Evolutionary conservation across 2,888 invertebrate species (phyloP).

Genomic region (Cephalotes varians): DNA sequence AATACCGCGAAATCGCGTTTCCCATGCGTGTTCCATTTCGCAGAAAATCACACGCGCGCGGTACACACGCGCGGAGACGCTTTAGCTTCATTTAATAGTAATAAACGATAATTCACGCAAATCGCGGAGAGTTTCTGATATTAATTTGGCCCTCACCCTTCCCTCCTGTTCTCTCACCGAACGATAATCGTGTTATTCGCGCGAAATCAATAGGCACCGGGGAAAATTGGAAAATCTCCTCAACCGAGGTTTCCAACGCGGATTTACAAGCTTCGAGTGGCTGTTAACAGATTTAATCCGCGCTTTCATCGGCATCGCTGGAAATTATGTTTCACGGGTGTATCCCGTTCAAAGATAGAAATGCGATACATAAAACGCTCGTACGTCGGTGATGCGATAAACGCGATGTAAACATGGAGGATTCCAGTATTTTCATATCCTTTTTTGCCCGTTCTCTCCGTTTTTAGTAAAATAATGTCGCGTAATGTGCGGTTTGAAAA

Average conservation of each 20-base stretch:
- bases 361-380: slow-evolving; percentile 56
- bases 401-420: slow-evolving; percentile 10
- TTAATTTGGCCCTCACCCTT: slow-evolving; percentile 72
- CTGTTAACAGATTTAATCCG: slow-evolving; percentile 73
- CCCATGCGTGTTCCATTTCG: slow-evolving; percentile 50
- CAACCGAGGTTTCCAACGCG: slow-evolving; percentile 71
- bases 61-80: slow-evolving; percentile 52
- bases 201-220: slow-evolving; percentile 71
- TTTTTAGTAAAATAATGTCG: neutral
- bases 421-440: neutral
- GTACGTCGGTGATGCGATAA: slow-evolving; percentile 5
- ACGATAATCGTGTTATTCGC: slow-evolving; percentile 71
- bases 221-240: slow-evolving; percentile 74
- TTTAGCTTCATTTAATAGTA: slow-evolving; percentile 70
- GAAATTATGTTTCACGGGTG: slow-evolving; percentile 67
- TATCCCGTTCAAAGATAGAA: slow-evolving; percentile 56
- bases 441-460: too few species aligned
- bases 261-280: slow-evolving; percentile 70
- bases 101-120: slow-evolving; percentile 76
- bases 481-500: neutral
- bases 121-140: slow-evolving; percentile 74
- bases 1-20: slow-evolving; percentile 5
- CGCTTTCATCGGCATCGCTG: slow-evolving; percentile 65
- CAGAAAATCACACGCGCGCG: slow-evolving; percentile 55
- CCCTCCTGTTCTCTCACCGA: neutral